Evolutionary conservation across 2,113 vertebrate genomes (phyloP).

Genomic region (Crotalus tigris): DNA sequence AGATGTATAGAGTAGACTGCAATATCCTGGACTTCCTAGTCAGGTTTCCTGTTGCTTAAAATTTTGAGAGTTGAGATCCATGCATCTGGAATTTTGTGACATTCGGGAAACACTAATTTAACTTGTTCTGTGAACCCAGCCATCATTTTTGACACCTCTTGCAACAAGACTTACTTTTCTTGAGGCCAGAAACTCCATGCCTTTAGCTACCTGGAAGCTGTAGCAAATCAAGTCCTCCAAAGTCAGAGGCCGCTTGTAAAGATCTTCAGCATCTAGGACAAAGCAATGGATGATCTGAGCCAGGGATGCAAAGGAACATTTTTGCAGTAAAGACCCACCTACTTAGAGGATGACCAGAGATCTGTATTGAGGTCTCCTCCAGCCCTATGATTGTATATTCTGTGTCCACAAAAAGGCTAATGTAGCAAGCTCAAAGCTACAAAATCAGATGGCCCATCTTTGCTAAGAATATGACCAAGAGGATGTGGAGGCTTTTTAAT

Average conservation of each 20-base stretch:
- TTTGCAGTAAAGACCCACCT: neutral
- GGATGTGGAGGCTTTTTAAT: neutral
- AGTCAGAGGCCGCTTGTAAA: slow-evolving; percentile 86
- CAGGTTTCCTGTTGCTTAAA: neutral
- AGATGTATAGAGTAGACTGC: neutral
- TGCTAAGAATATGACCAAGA: neutral
- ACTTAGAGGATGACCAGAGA: neutral
- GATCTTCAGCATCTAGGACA: slow-evolving; percentile 83
- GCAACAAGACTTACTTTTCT: slow-evolving; percentile 78
- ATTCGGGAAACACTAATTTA: neutral
- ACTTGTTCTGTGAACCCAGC: neutral
- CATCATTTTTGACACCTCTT: neutral
- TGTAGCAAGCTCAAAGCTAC: neutral
- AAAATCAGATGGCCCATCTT: neutral
- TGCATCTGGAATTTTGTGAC: neutral
- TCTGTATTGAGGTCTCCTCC: neutral
- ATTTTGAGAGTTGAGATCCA: neutral
- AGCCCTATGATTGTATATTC: neutral
- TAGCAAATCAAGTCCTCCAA: slow-evolving; percentile 94
- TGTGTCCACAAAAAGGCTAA: neutral
- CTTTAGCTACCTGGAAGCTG: slow-evolving; percentile 94
- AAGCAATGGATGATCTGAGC: slow-evolving; percentile 22
- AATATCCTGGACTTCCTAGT: neutral
- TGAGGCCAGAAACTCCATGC: slow-evolving; percentile 93
- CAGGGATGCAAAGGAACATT: neutral